phyloP scores from a whole-genome alignment of 2,888 invertebrate genomes.

The Parnassius smintheus region DNA sequence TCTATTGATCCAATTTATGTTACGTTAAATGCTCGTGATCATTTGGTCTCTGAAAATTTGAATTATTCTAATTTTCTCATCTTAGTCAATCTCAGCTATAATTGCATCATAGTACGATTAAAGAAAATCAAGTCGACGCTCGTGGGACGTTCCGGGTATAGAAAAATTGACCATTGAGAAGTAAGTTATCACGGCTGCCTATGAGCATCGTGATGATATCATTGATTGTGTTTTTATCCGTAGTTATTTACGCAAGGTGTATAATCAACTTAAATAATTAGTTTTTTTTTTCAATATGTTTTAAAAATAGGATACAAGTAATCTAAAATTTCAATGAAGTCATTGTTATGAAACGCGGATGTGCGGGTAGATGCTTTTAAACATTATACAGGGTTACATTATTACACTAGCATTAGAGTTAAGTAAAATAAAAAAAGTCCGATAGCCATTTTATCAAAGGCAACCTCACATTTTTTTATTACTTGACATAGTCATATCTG shows the following conservation, averaged over 20 bases:
- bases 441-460: not conserved
- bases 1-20: too few species aligned
- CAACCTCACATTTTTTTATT: not conserved
- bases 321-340: not conserved
- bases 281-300: not conserved
- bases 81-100: too few species aligned
- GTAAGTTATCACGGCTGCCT: slow-evolving; percentile 72
- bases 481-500: slow-evolving; percentile 3
- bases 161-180: slow-evolving; percentile 73
- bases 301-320: not conserved
- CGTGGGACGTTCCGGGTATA: slow-evolving; percentile 49
- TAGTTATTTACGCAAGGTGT: slow-evolving; percentile 42
- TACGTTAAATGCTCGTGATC: too few species aligned
- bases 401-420: not conserved
- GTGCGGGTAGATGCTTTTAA: too few species aligned
- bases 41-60: too few species aligned
- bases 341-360: not conserved
- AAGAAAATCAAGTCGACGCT: slow-evolving; percentile 6
- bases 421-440: not conserved
- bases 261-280: slow-evolving; percentile 23
- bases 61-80: too few species aligned
- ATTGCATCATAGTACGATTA: not conserved
- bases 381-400: too few species aligned
- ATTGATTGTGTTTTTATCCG: slow-evolving; percentile 58
- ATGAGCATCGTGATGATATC: slow-evolving; percentile 64